Percentiles rank a stretch among this genome's conserved stretches.
Evolutionary conservation across 23 tunicate species (phyloP).

Genomic region (Styela clava): DNA sequence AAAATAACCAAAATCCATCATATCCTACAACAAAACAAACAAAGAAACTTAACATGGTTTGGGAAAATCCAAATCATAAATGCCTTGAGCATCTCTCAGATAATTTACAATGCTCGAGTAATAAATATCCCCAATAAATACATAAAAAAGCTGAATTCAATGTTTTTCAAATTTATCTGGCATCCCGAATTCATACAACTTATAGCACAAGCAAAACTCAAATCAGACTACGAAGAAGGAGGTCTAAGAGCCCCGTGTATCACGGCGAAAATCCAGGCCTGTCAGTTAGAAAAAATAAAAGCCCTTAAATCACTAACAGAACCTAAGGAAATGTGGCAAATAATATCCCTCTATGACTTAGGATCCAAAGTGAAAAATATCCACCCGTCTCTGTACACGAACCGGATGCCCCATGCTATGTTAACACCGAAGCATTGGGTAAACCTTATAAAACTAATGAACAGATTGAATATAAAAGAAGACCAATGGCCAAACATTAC

Average conservation of each 20-base stretch:
- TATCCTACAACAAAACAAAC: neutral
- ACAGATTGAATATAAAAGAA: neutral
- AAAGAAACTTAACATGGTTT: neutral
- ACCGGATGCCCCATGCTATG: neutral
- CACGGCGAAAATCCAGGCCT: neutral
- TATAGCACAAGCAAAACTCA: neutral
- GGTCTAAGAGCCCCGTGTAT: neutral
- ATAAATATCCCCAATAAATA: neutral
- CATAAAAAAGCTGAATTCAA: neutral
- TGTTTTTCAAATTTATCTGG: neutral
- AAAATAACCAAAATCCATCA: neutral
- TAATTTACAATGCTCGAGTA: neutral
- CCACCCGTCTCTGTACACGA: neutral
- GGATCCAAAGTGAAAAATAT: neutral
- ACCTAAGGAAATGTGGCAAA: neutral
- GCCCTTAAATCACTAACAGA: neutral
- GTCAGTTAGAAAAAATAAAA: neutral
- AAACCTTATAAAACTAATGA: neutral
- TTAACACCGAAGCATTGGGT: too few species aligned
- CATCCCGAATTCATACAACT: neutral
- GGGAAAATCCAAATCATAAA: neutral
- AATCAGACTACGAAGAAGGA: neutral
- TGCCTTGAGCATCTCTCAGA: neutral
- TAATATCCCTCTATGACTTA: neutral
- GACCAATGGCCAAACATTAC: neutral